Evolutionary conservation across 2,888 invertebrate genomes (phyloP).

Genomic region (Acleris laterana): DNA sequence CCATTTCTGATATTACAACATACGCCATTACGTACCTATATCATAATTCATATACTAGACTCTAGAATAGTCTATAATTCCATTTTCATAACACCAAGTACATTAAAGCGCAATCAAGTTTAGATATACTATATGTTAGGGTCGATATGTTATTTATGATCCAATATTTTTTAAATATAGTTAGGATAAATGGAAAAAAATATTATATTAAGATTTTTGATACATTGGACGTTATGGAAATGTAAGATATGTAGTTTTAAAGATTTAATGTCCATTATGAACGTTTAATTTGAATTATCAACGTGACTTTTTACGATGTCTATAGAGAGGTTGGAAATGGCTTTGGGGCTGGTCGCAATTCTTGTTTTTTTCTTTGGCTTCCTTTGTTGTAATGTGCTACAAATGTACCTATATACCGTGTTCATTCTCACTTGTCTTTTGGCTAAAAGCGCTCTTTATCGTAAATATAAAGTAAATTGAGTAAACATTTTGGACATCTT

Average conservation of each 20-base stretch:
- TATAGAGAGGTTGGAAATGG: not conserved
- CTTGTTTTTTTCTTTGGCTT: not conserved
- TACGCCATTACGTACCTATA: constrained; percentile 28
- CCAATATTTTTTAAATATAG: constrained; percentile 46
- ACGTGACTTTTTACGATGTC: not conserved
- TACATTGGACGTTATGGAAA: constrained; percentile 58
- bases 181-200: constrained; percentile 44
- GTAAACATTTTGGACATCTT: no score
- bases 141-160: constrained; percentile 51
- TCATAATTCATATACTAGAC: constrained; percentile 11
- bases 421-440: no score
- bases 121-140: constrained; percentile 56
- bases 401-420: no score
- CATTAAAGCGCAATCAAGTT: constrained; percentile 57
- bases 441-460: no score
- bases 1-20: not conserved
- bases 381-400: no score
- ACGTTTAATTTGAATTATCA: not conserved
- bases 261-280: constrained; percentile 52
- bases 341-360: not conserved
- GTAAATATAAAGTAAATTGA: no score
- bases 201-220: constrained; percentile 61
- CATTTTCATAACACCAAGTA: constrained; percentile 47
- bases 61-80: constrained; percentile 8
- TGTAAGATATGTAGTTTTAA: constrained; percentile 48